phyloP scores from a whole-genome alignment of 2,888 invertebrate species.

The Calliphora vomitoria region DNA sequence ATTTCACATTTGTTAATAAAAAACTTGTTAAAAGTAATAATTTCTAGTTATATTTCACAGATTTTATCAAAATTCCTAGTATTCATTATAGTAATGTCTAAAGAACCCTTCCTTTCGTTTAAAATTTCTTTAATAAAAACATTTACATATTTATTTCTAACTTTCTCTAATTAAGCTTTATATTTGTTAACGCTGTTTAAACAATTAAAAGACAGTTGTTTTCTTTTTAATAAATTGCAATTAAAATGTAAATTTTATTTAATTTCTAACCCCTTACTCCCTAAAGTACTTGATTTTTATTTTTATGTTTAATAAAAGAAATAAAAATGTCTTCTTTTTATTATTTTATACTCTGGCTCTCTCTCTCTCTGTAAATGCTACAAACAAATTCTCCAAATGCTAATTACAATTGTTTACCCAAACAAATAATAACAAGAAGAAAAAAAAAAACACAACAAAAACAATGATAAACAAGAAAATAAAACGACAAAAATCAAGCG shows the following conservation, averaged over 20 bases:
- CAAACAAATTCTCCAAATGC: neutral
- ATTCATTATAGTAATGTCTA: too few species aligned
- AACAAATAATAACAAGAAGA: neutral
- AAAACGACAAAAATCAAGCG: conserved; percentile 9
- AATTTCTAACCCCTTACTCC: neutral
- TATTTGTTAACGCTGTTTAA: neutral
- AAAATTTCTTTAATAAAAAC: neutral
- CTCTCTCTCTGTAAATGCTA: neutral
- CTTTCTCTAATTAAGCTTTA: neutral
- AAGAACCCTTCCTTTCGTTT: too few species aligned
- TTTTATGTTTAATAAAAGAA: neutral
- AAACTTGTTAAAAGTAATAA: too few species aligned
- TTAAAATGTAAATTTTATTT: conserved; percentile 18
- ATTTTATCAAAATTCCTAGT: too few species aligned
- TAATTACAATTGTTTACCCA: conserved; percentile 19
- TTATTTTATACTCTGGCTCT: neutral
- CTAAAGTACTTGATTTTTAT: neutral
- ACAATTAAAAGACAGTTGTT: neutral
- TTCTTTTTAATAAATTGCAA: neutral
- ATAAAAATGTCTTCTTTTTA: neutral
- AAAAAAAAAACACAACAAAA: too few species aligned
- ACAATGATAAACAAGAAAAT: too few species aligned
- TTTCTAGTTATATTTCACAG: too few species aligned
- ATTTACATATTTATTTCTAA: neutral
- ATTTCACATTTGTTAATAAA: too few species aligned